Evolutionary conservation across 1,140 invertebrate genomes (phyloP).

Genomic region (Anagrus nilaparvatae): DNA sequence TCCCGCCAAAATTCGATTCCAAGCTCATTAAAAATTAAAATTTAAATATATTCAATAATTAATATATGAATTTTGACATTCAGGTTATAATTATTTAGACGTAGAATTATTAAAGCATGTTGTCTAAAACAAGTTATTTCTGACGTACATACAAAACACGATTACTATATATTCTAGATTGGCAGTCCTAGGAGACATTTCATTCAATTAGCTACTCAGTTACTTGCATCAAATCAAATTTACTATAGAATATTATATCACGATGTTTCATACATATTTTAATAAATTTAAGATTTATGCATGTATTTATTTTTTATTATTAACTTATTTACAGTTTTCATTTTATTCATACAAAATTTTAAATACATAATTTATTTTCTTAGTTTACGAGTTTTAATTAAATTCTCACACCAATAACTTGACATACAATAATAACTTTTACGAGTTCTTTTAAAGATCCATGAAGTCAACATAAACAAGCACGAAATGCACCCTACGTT

Average conservation of each 20-base stretch:
- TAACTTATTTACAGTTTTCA: no score
- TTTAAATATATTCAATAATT: neutral
- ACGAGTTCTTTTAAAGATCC: constrained; percentile 36
- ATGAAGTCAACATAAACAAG: constrained; percentile 48
- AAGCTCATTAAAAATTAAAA: neutral
- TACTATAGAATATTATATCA: no score
- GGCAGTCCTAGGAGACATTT: constrained; percentile 34
- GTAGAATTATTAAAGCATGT: neutral
- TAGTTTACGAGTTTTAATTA: no score
- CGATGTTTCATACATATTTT: no score
- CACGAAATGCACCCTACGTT: constrained; percentile 43
- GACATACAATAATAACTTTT: no score
- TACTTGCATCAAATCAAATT: constrained; percentile 40
- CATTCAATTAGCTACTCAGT: constrained; percentile 42
- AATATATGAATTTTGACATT: neutral
- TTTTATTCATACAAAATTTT: no score
- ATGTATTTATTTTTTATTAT: no score
- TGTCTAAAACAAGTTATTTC: neutral
- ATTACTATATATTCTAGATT: constrained; percentile 31
- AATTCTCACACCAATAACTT: no score
- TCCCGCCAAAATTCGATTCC: neutral
- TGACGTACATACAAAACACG: constrained; percentile 2
- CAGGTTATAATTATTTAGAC: neutral
- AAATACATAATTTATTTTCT: no score
- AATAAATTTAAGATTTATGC: no score